These are phyloP conservation scores for Himalopsyche japonica DNA, from an alignment of 2,888 invertebrate species.

Conservation along the genomic window DNA sequence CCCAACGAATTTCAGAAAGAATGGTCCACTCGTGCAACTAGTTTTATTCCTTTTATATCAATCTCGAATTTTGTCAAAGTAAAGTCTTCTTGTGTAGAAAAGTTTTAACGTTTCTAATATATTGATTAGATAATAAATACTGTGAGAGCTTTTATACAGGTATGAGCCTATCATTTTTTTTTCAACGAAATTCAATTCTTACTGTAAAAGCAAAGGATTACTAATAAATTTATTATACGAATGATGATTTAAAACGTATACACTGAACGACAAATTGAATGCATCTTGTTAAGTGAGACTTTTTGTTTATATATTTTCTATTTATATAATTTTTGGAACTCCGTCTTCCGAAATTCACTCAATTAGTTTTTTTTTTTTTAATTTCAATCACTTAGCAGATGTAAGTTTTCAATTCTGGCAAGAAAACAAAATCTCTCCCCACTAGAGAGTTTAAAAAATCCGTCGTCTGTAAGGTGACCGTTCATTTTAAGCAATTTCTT, in stretches of 20 bases:
- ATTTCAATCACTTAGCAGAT: not conserved
- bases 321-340: not conserved
- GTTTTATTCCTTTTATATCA: not conserved
- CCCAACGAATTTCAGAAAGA: not conserved
- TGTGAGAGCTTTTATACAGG: too few species aligned
- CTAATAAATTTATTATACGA: too few species aligned
- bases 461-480: not conserved
- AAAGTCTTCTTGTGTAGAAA: not conserved
- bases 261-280: too few species aligned
- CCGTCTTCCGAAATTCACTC: not conserved
- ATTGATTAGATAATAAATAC: too few species aligned
- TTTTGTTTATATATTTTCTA: too few species aligned
- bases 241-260: too few species aligned
- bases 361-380: not conserved
- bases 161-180: too few species aligned
- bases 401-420: not conserved
- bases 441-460: not conserved
- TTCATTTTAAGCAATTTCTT: not conserved
- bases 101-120: not conserved
- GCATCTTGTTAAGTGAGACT: too few species aligned
- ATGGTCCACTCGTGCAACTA: not conserved
- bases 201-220: too few species aligned
- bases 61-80: not conserved
- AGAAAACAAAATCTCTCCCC: not conserved
- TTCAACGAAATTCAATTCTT: too few species aligned